Base-by-base conservation (phyloP, 2,113 vertebrate species). In the Otus sunia region DNA sequence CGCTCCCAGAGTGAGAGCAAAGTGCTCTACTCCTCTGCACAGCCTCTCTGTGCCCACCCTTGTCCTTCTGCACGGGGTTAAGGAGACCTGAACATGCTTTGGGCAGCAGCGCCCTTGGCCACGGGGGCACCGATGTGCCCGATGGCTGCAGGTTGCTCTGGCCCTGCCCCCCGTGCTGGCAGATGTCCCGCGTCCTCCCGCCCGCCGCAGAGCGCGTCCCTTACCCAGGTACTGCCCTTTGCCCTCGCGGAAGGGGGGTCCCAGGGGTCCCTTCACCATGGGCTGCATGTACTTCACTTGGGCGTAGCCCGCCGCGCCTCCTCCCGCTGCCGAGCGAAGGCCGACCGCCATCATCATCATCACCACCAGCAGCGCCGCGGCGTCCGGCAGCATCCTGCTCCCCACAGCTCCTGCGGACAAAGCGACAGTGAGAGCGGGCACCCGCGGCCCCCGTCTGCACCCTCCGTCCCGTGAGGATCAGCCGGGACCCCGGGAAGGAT, bases 171-270 rank as follows among this genome's bases (percentile, higher is more conserved):
- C 58, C 8, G 0, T 9, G 27, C 71, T 3, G 1, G 32, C 41
- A 18, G 27, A 4, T 23, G 29, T 9, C 47, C 58, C 29, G 0
- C 29, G 11, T 15, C 47, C 12, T 45, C 37, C 75, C 25, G 5
- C 9, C 8, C 62, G 8, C 36, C 0, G 1, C 52, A 2, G 19
- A 49, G 30, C 2, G 4, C 26, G 1, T 19, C 32, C 49, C 99
- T 99, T 98, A 99, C 99, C 99, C 86, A 99, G 96, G 88, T 99
- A 99, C 97, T 99, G 99, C 73, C 99, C 99, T 95, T 99, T 99
- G 97, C 99, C 99, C 98, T 99, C 99, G 30, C 99, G 98, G 98
- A 99, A 99, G 2, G 99, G 99, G 18, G 99, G 99, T 75, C 99
- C 99, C 58, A 99, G 98, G 5, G 99, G 99, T 52, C 99, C 99